Evolutionary conservation across 2,113 vertebrate species (phyloP).

Genomic region (Oncorhynchus mykiss): DNA sequence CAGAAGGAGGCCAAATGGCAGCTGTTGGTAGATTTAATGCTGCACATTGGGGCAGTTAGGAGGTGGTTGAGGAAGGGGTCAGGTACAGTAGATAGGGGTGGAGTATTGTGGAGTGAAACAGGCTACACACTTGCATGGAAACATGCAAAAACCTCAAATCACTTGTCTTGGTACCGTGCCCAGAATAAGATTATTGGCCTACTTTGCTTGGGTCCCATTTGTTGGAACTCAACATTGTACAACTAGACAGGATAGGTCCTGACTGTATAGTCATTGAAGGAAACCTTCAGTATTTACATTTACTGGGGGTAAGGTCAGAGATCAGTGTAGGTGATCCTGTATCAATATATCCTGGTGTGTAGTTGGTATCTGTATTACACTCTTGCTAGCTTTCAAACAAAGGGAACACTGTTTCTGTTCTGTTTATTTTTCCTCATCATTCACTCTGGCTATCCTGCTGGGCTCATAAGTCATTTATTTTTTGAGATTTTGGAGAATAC

Average conservation of each 20-base stretch:
- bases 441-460: conserved; percentile 35
- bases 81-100: neutral
- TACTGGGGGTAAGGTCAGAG: neutral
- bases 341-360: neutral
- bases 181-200: too few species aligned
- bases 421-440: conserved; percentile 41
- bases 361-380: neutral
- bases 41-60: neutral
- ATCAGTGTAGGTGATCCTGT: conserved; percentile 19
- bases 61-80: neutral
- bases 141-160: too few species aligned
- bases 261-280: neutral
- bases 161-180: too few species aligned
- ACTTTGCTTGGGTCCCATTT: too few species aligned
- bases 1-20: neutral
- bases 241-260: neutral
- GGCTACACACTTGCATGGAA: too few species aligned
- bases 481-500: neutral
- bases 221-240: too few species aligned
- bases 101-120: neutral
- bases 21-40: neutral
- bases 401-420: conserved; percentile 42
- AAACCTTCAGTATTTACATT: neutral
- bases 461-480: neutral
- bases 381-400: conserved; percentile 39